Evolutionary conservation across 2,113 vertebrate genomes (phyloP).

Genomic region (Chaetops frenatus): DNA sequence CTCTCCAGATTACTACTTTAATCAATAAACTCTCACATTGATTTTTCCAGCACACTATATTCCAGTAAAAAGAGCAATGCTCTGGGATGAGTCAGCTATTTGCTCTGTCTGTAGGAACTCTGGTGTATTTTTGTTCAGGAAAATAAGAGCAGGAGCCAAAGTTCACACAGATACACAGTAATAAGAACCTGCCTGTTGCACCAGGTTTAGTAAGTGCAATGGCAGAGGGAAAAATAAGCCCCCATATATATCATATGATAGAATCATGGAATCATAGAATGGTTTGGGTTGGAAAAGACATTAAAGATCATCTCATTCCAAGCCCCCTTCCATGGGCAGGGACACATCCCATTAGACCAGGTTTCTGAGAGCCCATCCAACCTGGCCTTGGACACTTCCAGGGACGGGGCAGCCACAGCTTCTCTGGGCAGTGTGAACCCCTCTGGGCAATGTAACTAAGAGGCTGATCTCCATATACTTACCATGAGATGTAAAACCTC

Average conservation of each 20-base stretch:
- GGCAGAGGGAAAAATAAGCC: neutral
- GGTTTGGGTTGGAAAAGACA: neutral
- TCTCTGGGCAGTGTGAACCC: neutral
- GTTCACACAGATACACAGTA: neutral
- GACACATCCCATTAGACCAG: neutral
- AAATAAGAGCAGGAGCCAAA: constrained; percentile 3
- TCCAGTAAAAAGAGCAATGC: constrained; percentile 60
- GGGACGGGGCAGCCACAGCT: neutral
- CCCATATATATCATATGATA: neutral
- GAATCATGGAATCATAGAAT: neutral
- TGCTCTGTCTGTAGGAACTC: neutral
- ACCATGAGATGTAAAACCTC: neutral
- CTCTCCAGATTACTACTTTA: constrained; percentile 46
- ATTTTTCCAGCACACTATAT: constrained; percentile 53
- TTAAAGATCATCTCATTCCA: neutral
- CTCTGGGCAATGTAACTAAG: neutral
- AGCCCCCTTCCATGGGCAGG: neutral
- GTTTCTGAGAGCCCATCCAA: neutral
- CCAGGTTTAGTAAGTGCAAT: neutral
- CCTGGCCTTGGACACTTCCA: neutral
- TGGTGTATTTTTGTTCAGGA: neutral
- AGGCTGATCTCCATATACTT: neutral
- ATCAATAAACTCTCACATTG: constrained; percentile 69
- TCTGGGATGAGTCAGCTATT: constrained; percentile 59
- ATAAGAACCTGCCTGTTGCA: neutral